These are phyloP conservation scores for Zosterops hypoxanthus DNA, from an alignment of 2,113 vertebrate species.

Conservation along the genomic window DNA sequence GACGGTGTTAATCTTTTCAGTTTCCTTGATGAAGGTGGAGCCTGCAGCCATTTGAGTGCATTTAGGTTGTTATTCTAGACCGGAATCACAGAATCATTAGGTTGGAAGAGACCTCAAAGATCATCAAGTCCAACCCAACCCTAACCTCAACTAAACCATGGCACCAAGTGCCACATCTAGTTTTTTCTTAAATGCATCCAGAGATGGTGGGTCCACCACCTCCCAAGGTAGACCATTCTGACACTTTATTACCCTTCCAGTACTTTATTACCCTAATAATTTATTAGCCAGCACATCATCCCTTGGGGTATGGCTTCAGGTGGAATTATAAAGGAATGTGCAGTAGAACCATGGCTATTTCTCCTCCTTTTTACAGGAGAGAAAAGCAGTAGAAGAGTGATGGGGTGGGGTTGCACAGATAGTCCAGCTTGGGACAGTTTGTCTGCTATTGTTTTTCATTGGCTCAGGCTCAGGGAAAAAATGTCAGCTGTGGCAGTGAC, in stretches of 20 bases:
- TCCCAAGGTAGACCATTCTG: too few species aligned
- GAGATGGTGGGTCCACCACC: too few species aligned
- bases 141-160: too few species aligned
- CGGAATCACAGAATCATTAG: too few species aligned
- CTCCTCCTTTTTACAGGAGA: not conserved
- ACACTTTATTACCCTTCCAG: too few species aligned
- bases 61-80: not conserved
- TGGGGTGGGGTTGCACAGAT: accelerated
- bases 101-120: too few species aligned
- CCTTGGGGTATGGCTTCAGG: accelerated
- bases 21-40: not conserved
- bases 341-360: not conserved
- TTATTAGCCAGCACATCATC: not conserved
- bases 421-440: not conserved
- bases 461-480: not conserved
- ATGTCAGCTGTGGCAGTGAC: not conserved
- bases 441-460: not conserved
- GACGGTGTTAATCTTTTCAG: not conserved
- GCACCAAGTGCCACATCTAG: too few species aligned
- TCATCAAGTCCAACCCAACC: too few species aligned
- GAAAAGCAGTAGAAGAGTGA: not conserved
- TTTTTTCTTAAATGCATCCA: too few species aligned
- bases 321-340: accelerated
- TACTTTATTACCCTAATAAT: too few species aligned
- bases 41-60: not conserved